Evolutionary conservation across 2,113 vertebrate genomes (phyloP), one percentile per base, ranked within the genome.

Genomic region (Tautogolabrus adspersus): DNA sequence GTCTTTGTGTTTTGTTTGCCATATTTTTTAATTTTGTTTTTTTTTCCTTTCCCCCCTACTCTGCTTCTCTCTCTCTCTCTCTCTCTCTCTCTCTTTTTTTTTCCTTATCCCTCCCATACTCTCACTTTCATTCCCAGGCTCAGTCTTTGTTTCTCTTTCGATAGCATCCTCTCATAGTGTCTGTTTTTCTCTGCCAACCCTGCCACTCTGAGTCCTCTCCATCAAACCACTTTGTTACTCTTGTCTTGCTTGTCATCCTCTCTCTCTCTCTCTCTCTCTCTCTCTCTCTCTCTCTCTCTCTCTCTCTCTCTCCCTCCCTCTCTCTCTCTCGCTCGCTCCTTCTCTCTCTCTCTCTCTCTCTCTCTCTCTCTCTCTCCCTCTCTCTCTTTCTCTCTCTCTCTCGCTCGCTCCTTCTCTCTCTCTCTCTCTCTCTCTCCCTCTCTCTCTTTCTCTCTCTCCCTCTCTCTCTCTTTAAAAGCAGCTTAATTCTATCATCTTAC

Each of bases 401-500:
- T 26, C 26, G 1, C 26, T 46, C 52, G 12, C 23, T 56, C 22
- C 11, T 21, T 30, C n/a, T 58, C 44, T 60, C 59, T 30, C 38
- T 51, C 18, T 15, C 55, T 30, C 47, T 26, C 56, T 18, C 64
- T 23, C 66, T 23, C 52, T 30, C 56, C 37, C 44, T 54, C 57
- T 12, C 65, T 30, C 63, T 61, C 77, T n/a, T 49, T 77, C 46
- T 19, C 44, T 64, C 37, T 21, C 16, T 49, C 40, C 52, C 66
- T 18, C 71, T 66, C 77, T 70, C 68, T 66, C 65, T 73, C 72
- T 81, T 76, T 89, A 90, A 93, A 93, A 94, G 91, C 92, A 81
- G 91, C 91, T 94, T 94, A 93, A 94, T 94, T 88, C 89, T 88
- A 90, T 94, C 91, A 92, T 91, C 75, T 85, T 87, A 75, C 79